These are phyloP conservation scores for Equus quagga DNA, from an alignment of 2,113 vertebrate species.

Conservation along the genomic window DNA sequence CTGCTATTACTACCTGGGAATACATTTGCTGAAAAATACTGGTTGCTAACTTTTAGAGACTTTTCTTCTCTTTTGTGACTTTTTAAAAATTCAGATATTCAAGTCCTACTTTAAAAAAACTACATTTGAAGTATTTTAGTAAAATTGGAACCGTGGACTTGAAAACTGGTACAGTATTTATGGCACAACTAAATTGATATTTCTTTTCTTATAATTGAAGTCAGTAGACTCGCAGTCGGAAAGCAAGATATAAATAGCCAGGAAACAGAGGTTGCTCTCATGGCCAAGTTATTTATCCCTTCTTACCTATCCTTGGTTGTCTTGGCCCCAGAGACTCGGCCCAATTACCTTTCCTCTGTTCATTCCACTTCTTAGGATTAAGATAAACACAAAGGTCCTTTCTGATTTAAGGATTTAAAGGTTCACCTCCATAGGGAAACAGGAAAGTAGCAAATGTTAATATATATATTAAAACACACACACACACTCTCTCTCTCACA, in stretches of 20 bases:
- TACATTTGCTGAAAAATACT: background rate
- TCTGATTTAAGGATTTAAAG: background rate
- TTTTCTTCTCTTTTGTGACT: background rate
- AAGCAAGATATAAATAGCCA: background rate
- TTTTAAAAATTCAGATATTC: background rate
- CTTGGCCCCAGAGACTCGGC: background rate
- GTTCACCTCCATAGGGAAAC: background rate
- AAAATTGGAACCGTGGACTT: background rate
- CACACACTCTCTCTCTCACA: background rate
- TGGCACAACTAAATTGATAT: background rate
- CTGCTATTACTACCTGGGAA: background rate
- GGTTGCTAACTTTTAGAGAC: background rate
- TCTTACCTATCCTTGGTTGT: background rate
- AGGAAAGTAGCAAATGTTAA: background rate
- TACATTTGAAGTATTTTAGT: conserved; percentile 23
- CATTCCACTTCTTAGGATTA: background rate
- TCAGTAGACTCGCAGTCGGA: background rate
- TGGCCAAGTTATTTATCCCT: background rate
- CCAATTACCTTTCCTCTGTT: background rate
- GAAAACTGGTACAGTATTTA: background rate
- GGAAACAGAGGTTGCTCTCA: background rate
- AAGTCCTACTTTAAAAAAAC: background rate
- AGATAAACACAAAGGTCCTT: background rate
- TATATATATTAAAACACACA: background rate
- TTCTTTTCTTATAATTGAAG: background rate